Conservation (phyloP, 1,140 invertebrate genomes). For the Drosophila pandora region DNA sequence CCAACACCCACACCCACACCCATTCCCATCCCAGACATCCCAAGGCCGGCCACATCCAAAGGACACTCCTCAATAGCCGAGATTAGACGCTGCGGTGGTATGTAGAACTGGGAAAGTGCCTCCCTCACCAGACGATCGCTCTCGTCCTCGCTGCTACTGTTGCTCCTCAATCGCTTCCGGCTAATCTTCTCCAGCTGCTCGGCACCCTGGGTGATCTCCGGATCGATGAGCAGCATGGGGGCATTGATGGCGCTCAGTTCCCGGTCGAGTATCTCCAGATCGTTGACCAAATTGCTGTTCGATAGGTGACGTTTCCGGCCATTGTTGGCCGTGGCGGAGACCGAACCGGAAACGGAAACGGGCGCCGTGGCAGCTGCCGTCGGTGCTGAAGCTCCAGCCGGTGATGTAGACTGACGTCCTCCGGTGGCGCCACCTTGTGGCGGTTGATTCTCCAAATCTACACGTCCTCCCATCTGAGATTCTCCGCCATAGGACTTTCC, state of each 20-base stretch:
- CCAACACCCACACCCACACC: conserved; percentile 42
- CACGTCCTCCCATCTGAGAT: background rate
- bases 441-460: conserved; percentile 63
- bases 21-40: conserved; percentile 25
- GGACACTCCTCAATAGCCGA: conserved; percentile 87
- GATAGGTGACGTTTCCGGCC: conserved; percentile 66
- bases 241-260: conserved; percentile 83
- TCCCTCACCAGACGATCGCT: conserved; percentile 86
- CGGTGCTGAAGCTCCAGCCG: conserved; percentile 23
- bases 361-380: conserved; percentile 18
- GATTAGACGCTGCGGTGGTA: conserved; percentile 88
- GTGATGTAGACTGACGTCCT: conserved; percentile 10
- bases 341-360: conserved; percentile 22
- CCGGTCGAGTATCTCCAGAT: conserved; percentile 79
- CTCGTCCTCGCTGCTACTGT: conserved; percentile 85
- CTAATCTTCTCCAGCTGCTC: conserved; percentile 82
- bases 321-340: conserved; percentile 21
- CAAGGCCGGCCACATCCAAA: conserved; percentile 69
- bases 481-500: conserved; percentile 12
- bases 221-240: conserved; percentile 80
- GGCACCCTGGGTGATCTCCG: conserved; percentile 80
- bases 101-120: conserved; percentile 89
- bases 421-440: background rate
- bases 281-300: conserved; percentile 74
- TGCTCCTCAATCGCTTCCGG: conserved; percentile 81